Percentiles rank a stretch among this genome's conserved stretches.
Evolutionary conservation across 2,888 invertebrate species (phyloP).

Genomic region (Drosophila diplacantha): DNA sequence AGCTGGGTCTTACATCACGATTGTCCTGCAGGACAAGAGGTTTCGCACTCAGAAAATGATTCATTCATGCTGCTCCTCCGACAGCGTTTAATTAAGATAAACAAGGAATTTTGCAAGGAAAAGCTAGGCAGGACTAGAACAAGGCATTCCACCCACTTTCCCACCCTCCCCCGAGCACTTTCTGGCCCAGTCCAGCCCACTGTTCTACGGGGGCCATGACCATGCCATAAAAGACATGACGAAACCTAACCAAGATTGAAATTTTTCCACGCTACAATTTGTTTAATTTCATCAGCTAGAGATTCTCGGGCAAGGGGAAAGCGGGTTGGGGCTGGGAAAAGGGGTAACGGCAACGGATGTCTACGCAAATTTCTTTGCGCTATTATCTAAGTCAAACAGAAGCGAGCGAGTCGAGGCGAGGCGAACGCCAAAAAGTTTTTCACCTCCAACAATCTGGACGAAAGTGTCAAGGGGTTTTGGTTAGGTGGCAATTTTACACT

Average conservation of each 20-base stretch:
- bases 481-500: conserved; percentile 2
- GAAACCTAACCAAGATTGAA: conserved; percentile 42
- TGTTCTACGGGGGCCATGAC: conserved; percentile 19
- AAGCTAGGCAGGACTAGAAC: not conserved
- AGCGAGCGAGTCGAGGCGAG: conserved; percentile 2
- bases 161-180: not conserved
- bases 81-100: conserved; percentile 25
- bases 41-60: conserved; percentile 11
- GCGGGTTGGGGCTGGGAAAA: conserved; percentile 1
- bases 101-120: conserved; percentile 8
- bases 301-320: not conserved
- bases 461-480: conserved; percentile 8
- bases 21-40: not conserved
- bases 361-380: conserved; percentile 46
- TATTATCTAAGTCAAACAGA: conserved; percentile 47
- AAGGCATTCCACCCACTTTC: not conserved
- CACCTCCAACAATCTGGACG: conserved; percentile 29
- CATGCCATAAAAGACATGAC: conserved; percentile 53
- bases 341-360: conserved; percentile 6
- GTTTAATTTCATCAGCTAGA: conserved; percentile 59
- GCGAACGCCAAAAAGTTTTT: conserved; percentile 31
- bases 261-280: conserved; percentile 66
- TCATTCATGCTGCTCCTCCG: conserved; percentile 10
- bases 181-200: conserved; percentile 1
- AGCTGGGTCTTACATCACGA: conserved; percentile 2